These are phyloP conservation scores for Dreissena rostriformis DNA, from an alignment of 1,140 invertebrate genomes.

Conservation along the genomic window DNA sequence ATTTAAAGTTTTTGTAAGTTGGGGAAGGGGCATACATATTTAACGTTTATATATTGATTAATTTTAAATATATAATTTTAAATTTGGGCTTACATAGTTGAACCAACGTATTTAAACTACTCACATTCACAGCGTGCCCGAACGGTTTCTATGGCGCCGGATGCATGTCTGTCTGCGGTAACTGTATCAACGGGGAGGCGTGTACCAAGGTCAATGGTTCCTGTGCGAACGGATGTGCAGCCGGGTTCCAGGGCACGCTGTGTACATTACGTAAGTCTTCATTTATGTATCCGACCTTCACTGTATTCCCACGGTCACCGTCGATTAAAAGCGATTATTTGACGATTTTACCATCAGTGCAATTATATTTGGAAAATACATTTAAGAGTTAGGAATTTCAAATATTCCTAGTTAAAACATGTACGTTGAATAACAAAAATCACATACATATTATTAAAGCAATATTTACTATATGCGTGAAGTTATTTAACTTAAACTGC, in stretches of 20 bases:
- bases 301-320: background rate
- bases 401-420: background rate
- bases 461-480: background rate
- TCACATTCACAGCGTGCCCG: background rate
- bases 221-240: constrained; percentile 25
- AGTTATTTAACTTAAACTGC: no score
- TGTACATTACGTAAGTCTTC: constrained; percentile 29
- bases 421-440: background rate
- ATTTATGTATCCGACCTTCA: background rate
- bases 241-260: constrained; percentile 6
- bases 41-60: no score
- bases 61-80: no score
- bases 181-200: constrained; percentile 9
- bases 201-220: background rate
- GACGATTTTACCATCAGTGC: background rate
- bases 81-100: no score
- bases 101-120: no score
- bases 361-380: background rate
- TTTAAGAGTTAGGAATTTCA: background rate
- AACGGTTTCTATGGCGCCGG: constrained; percentile 9
- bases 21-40: no score
- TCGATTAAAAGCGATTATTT: no score
- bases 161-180: constrained; percentile 22
- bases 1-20: no score
- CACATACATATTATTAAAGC: background rate